Conservation (phyloP, 92 coral and sea anemone species). For the Paragorgia papillata region DNA sequence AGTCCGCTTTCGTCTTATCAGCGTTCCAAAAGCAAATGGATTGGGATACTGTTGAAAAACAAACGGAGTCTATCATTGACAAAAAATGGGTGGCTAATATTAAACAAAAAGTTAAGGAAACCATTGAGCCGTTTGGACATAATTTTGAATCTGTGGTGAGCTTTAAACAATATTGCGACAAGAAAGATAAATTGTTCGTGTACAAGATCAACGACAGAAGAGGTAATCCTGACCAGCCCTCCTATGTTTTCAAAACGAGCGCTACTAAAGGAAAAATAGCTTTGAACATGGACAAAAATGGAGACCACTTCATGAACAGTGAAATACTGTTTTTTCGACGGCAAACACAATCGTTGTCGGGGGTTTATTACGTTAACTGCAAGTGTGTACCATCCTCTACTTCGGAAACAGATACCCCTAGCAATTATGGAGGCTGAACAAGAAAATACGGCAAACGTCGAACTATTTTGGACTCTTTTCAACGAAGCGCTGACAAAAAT, state of each 20-base stretch:
- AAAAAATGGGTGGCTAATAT: constrained; percentile 52
- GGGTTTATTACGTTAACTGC: constrained; percentile 48
- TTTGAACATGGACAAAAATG: constrained; percentile 57
- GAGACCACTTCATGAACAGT: constrained; percentile 44
- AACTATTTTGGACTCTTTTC: constrained; percentile 56
- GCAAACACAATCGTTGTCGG: constrained; percentile 51
- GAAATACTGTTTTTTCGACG: constrained; percentile 63
- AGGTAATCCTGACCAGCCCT: constrained; percentile 65
- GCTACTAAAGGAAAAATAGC: constrained; percentile 45
- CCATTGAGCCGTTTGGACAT: constrained; percentile 53
- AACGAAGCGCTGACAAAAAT: constrained; percentile 52
- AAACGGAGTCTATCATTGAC: constrained; percentile 45
- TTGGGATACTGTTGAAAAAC: constrained; percentile 55
- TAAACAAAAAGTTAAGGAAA: constrained; percentile 54
- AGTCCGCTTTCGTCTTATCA: constrained; percentile 51
- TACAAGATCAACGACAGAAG: constrained; percentile 57
- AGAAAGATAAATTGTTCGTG: constrained; percentile 43
- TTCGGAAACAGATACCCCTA: constrained; percentile 47
- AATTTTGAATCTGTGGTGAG: constrained; percentile 60
- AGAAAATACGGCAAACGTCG: constrained; percentile 47
- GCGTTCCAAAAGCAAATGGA: constrained; percentile 39
- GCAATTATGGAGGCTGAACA: constrained; percentile 50
- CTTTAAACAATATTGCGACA: constrained; percentile 61
- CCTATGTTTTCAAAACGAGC: constrained; percentile 64
- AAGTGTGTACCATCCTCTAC: constrained; percentile 32